phyloP scores from a whole-genome alignment of 2,113 vertebrate species.

The Spheniscus mendiculus region DNA sequence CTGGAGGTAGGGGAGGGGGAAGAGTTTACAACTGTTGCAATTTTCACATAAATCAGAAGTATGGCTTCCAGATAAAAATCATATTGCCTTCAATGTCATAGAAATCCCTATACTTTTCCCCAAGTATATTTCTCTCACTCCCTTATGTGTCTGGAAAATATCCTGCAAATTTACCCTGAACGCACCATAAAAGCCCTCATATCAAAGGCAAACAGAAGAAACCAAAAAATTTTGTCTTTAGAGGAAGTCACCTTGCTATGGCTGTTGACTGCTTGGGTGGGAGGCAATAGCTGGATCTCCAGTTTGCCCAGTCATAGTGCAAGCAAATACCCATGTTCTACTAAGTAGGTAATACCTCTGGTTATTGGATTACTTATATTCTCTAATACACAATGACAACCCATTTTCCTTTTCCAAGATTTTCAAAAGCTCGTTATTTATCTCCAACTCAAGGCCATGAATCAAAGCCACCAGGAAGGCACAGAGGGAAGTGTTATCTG shows the following conservation, averaged over 20 bases:
- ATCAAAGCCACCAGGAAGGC: neutral
- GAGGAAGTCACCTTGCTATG: neutral
- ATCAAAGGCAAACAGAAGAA: neutral
- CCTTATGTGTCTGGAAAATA: neutral
- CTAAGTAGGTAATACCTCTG: neutral
- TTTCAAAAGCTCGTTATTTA: neutral
- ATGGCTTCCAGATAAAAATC: neutral
- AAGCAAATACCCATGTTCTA: neutral
- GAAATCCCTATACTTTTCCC: neutral
- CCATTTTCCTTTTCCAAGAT: neutral
- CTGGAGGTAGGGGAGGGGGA: neutral
- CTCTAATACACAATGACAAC: neutral
- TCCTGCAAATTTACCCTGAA: neutral
- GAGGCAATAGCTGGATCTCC: neutral
- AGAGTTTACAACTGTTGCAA: neutral
- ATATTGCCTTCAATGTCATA: neutral
- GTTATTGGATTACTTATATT: neutral
- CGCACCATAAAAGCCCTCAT: neutral
- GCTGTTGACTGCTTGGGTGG: neutral
- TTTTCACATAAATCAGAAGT: neutral
- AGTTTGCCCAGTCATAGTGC: neutral
- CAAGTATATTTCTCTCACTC: neutral
- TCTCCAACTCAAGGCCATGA: neutral
- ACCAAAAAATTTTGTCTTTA: neutral
- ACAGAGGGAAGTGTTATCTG: neutral